phyloP scores from a whole-genome alignment of 2,888 invertebrate genomes.

The Iphiclides podalirius region DNA sequence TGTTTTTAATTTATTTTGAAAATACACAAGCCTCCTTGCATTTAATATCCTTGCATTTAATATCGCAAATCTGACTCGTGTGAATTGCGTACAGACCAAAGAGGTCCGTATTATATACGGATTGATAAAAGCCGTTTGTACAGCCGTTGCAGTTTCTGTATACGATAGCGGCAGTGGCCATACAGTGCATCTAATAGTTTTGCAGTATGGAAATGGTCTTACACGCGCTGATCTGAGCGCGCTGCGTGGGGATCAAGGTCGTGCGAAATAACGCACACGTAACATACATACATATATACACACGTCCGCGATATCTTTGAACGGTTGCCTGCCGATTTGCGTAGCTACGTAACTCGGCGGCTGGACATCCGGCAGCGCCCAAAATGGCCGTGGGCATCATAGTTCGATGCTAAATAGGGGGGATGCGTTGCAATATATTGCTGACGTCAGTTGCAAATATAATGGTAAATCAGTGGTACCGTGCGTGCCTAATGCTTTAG shows the following conservation, averaged over 20 bases:
- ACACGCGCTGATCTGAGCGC: constrained; percentile 62
- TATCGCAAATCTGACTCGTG: too few species aligned
- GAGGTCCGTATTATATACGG: too few species aligned
- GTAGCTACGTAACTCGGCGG: constrained; percentile 40
- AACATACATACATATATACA: constrained; percentile 29
- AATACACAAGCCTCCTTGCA: too few species aligned
- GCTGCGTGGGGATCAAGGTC: constrained; percentile 76
- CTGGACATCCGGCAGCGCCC: constrained; percentile 57
- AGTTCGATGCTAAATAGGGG: constrained; percentile 10
- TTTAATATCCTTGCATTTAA: too few species aligned
- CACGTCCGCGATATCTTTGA: constrained; percentile 39
- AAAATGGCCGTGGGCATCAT: constrained; percentile 35
- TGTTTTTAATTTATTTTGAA: too few species aligned
- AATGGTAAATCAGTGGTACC: too few species aligned
- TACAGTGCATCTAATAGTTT: constrained; percentile 7
- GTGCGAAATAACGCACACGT: constrained; percentile 49
- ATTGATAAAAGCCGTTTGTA: too few species aligned
- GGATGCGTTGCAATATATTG: too few species aligned
- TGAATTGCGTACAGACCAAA: too few species aligned
- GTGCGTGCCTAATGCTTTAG: too few species aligned
- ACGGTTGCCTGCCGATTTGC: constrained; percentile 46
- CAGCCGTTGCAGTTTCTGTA: neutral
- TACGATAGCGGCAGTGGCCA: neutral
- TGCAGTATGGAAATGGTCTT: constrained; percentile 49
- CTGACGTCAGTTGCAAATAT: too few species aligned